Conservation (phyloP, 2,113 vertebrate genomes). For the Forbesichthys agassizii region DNA sequence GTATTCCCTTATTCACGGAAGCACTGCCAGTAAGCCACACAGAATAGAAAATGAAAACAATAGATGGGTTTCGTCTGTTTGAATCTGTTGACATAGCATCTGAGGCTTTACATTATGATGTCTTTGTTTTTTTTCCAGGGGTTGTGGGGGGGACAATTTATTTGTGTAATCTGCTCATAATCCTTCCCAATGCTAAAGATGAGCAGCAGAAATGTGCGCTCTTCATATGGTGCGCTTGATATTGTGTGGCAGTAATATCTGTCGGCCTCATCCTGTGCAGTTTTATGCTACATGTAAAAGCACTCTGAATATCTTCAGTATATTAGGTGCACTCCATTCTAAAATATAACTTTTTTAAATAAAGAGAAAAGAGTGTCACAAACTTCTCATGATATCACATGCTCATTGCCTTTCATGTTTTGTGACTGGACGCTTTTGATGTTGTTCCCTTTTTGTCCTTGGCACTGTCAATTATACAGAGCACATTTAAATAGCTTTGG, state of each 20-base stretch:
- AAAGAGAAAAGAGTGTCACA: constrained; percentile 73
- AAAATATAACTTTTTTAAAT: constrained; percentile 77
- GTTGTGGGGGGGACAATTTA: constrained; percentile 30
- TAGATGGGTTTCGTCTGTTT: constrained; percentile 42
- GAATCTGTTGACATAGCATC: constrained; percentile 43
- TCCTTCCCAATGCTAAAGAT: constrained; percentile 45
- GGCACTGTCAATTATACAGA: constrained; percentile 35
- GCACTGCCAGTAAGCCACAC: constrained; percentile 47
- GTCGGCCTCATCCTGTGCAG: constrained; percentile 69
- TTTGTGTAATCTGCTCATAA: constrained; percentile 65
- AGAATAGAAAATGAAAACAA: constrained; percentile 28
- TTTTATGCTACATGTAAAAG: constrained; percentile 73
- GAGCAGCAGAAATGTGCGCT: constrained; percentile 61
- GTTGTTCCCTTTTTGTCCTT: constrained; percentile 33
- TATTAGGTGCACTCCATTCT: constrained; percentile 70
- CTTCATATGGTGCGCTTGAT: constrained; percentile 70
- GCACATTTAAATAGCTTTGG: constrained; percentile 35
- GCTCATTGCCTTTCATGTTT: constrained; percentile 63
- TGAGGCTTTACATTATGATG: background rate
- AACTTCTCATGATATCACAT: constrained; percentile 49
- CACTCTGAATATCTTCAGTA: constrained; percentile 67
- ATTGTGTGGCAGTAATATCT: constrained; percentile 62
- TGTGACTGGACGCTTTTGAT: constrained; percentile 45
- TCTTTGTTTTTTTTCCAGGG: constrained; percentile 6
- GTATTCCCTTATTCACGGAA: constrained; percentile 37